Conservation (phyloP, 2,888 invertebrate species). For the Leucophenga maculata region DNA sequence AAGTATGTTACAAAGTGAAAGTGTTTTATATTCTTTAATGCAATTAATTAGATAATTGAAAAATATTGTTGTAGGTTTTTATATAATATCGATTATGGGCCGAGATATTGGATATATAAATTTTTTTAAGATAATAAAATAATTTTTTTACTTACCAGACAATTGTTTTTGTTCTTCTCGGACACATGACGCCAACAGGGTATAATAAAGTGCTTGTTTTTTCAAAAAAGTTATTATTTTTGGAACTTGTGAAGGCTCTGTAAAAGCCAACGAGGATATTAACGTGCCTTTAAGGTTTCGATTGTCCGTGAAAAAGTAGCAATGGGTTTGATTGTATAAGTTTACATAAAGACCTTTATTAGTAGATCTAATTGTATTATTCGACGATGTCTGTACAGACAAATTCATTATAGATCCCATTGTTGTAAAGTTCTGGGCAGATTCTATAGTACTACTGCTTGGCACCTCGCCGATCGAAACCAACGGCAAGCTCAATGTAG, state of each 20-base stretch:
- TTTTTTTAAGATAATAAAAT: not conserved
- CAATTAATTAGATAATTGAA: not conserved
- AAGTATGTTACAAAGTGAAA: too few species aligned
- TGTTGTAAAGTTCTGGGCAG: slow-evolving; percentile 35
- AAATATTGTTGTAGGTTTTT: not conserved
- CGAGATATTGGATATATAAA: not conserved
- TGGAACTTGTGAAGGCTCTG: slow-evolving; percentile 93
- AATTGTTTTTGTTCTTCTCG: slow-evolving; percentile 82
- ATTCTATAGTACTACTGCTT: slow-evolving; percentile 18
- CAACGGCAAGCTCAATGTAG: slow-evolving; percentile 75
- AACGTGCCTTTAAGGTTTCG: slow-evolving; percentile 76
- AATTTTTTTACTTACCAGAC: slow-evolving; percentile 74
- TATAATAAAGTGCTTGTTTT: slow-evolving; percentile 93
- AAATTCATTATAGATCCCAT: slow-evolving; percentile 73
- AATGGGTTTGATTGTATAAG: slow-evolving; percentile 93
- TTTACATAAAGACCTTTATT: slow-evolving; percentile 90
- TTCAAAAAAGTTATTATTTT: slow-evolving; percentile 87
- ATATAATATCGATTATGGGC: not conserved
- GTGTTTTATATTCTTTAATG: too few species aligned
- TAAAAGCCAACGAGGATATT: slow-evolving; percentile 86
- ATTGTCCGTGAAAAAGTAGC: slow-evolving; percentile 92
- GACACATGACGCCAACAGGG: slow-evolving; percentile 90
- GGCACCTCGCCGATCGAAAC: slow-evolving; percentile 73
- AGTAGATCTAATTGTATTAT: slow-evolving; percentile 81
- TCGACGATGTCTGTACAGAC: slow-evolving; percentile 84